Conservation (phyloP, 2,797 vertebrate genomes). For the Pipistrellus nathusii region DNA sequence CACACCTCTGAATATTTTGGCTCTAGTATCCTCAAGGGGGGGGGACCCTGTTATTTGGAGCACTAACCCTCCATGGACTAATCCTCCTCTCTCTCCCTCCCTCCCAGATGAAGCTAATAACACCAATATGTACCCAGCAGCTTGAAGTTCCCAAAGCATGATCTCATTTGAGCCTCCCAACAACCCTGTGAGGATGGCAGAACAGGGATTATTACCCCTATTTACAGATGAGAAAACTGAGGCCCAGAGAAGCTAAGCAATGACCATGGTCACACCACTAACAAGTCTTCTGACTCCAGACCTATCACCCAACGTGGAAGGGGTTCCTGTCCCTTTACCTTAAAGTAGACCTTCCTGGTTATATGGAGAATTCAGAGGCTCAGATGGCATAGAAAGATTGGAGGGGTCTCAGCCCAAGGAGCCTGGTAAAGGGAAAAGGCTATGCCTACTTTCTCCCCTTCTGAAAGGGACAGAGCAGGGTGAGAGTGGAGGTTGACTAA, state of each 20-base stretch:
- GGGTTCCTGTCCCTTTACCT: not conserved
- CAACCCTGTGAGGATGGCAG: not conserved
- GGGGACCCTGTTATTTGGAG: not conserved
- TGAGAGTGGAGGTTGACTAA: not conserved
- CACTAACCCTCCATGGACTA: not conserved
- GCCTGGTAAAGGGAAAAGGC: not conserved
- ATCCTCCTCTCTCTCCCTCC: not conserved
- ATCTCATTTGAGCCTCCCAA: conserved; percentile 64
- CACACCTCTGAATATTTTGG: not conserved
- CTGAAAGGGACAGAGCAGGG: not conserved
- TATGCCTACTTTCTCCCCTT: conserved; percentile 20
- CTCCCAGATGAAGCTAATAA: conserved; percentile 14
- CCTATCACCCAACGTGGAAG: not conserved
- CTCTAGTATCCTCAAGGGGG: not conserved
- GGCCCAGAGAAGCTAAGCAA: conserved; percentile 46
- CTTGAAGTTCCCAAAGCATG: conserved; percentile 55
- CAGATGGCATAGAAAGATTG: not conserved
- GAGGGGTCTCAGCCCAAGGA: not conserved
- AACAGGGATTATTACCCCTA: conserved; percentile 50
- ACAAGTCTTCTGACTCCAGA: conserved; percentile 41
- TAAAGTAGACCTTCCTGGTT: not conserved
- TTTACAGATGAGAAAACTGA: conserved; percentile 65
- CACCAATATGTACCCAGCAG: not conserved
- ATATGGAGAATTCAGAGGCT: not conserved
- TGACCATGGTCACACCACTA: not conserved